A percentile compares a stretch with the other conserved stretches of the same genome.
These are phyloP conservation scores for Epistrophe grossulariae DNA, from an alignment of 2,888 invertebrate genomes.

Conservation along the genomic window DNA sequence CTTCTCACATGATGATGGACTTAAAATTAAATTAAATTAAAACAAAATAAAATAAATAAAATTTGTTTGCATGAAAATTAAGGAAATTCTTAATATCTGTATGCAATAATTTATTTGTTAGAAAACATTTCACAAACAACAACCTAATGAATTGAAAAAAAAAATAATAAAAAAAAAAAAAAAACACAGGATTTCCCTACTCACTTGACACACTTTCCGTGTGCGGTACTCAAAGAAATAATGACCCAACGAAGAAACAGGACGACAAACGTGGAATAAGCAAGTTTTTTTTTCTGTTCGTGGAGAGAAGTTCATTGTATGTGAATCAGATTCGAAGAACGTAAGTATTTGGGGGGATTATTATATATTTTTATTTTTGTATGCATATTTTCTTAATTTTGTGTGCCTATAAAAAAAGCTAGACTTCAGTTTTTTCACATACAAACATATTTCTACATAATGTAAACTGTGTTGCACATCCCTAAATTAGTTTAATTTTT, in stretches of 20 bases:
- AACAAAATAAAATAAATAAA: background rate
- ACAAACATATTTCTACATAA: background rate
- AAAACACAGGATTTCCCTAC: slow-evolving; percentile 32
- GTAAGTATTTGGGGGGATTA: background rate
- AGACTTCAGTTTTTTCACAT: background rate
- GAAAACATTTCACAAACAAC: background rate
- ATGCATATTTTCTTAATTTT: background rate
- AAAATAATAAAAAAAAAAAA: slow-evolving; percentile 1
- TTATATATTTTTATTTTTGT: background rate
- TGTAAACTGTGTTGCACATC: background rate
- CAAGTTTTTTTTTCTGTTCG: background rate
- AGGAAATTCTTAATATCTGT: slow-evolving; percentile 13
- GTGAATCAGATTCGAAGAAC: slow-evolving; percentile 6
- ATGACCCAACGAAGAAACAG: slow-evolving; percentile 58
- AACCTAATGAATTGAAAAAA: slow-evolving; percentile 1
- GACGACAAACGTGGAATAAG: slow-evolving; percentile 55
- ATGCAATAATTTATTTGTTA: slow-evolving; percentile 8
- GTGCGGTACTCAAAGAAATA: slow-evolving; percentile 60
- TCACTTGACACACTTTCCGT: slow-evolving; percentile 60
- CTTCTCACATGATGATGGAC: slow-evolving; percentile 5
- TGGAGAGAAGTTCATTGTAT: background rate
- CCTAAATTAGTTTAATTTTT: background rate
- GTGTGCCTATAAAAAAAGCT: background rate
- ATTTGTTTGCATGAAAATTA: slow-evolving; percentile 15
- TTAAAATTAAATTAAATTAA: slow-evolving; percentile 5